Percentiles rank a stretch among this genome's conserved stretches.
Conservation (phyloP, 2,888 invertebrate species). For the Amblyjoppa fuscipennis region DNA sequence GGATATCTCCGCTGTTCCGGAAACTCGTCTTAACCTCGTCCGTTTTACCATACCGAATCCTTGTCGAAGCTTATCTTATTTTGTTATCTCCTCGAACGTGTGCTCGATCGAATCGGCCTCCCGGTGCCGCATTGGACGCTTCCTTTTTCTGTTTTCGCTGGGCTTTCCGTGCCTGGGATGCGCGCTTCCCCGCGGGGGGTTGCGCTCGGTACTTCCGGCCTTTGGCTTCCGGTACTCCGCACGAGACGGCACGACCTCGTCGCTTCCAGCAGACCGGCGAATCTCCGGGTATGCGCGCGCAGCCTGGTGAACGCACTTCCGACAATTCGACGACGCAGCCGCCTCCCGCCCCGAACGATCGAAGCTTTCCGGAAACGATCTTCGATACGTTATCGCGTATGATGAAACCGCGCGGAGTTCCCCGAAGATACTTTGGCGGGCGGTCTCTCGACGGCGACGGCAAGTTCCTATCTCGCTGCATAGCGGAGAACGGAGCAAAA, state of each 20-base stretch:
- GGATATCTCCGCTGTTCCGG: conserved; percentile 48
- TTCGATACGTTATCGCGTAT: neutral
- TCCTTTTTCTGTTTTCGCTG: neutral
- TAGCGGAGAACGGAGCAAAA: too few relatives aligned
- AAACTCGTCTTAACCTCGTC: conserved; percentile 17
- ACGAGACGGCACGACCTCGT: neutral
- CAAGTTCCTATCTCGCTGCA: too few relatives aligned
- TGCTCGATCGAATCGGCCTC: conserved; percentile 3
- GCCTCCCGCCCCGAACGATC: neutral
- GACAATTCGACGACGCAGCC: neutral
- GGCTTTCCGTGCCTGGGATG: neutral
- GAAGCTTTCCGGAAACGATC: neutral
- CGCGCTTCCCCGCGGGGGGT: neutral
- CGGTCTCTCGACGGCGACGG: too few relatives aligned
- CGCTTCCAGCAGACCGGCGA: too few relatives aligned
- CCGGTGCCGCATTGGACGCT: neutral
- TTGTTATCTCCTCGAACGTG: conserved; percentile 42
- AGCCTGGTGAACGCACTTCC: neutral
- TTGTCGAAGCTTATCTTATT: conserved; percentile 59
- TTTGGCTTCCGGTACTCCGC: neutral
- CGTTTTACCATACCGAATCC: conserved; percentile 42
- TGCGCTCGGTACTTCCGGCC: neutral
- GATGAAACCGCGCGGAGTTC: too few relatives aligned
- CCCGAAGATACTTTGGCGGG: too few relatives aligned
- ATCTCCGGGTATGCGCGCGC: neutral